A percentile compares a stretch with the other conserved stretches of the same genome.
Evolutionary conservation across 2,888 invertebrate species (phyloP).

Genomic region (Xestia ashworthii): DNA sequence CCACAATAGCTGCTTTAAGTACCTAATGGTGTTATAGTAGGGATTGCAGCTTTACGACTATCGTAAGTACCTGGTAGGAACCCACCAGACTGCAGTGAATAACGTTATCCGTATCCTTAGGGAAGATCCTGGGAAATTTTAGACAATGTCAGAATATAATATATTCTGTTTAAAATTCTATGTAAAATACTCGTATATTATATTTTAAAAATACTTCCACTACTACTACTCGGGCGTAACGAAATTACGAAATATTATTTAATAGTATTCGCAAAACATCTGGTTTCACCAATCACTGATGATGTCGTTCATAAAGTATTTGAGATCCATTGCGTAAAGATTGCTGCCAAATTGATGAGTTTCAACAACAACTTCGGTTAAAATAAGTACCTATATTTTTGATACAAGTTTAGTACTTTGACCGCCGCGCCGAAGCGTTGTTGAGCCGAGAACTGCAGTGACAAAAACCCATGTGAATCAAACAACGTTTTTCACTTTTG

Average conservation of each 20-base stretch:
- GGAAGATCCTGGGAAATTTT: neutral
- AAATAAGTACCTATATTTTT: neutral
- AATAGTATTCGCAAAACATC: neutral
- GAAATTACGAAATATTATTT: neutral
- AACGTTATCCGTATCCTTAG: neutral
- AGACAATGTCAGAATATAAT: too few species aligned
- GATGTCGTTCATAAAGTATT: neutral
- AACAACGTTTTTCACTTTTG: neutral
- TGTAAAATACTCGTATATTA: too few species aligned
- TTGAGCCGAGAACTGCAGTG: neutral
- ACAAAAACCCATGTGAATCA: neutral
- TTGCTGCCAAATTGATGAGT: neutral
- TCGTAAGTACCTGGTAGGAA: constrained; percentile 1
- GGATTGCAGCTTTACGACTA: constrained; percentile 29
- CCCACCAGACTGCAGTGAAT: neutral
- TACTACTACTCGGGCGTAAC: too few species aligned
- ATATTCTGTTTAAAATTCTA: too few species aligned
- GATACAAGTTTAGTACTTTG: neutral
- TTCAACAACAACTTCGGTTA: neutral
- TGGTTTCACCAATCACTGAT: neutral
- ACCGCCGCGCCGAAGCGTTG: neutral
- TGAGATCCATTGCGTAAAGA: neutral
- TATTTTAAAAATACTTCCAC: too few species aligned
- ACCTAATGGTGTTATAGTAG: constrained; percentile 35
- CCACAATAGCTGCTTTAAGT: constrained; percentile 51